Base-by-base conservation (phyloP, 2,888 invertebrate species). In the Gnatocerus cornutus region DNA sequence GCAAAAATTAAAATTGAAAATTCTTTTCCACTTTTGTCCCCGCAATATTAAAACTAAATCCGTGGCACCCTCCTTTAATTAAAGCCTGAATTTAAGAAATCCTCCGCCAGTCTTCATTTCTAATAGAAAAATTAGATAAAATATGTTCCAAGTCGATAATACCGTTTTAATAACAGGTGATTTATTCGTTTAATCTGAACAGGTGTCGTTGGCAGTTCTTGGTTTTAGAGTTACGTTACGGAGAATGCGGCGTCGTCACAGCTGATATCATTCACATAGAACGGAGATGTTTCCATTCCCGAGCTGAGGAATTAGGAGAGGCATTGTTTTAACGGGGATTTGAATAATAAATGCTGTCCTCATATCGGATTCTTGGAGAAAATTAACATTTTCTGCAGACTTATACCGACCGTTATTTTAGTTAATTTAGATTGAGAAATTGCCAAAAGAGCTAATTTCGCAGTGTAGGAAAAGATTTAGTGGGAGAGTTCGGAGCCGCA, bases 161-260 rank as follows among this genome's bases (percentile, higher is more conserved):
- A 77, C 74, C 75, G 75, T 77, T 80, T 80, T 80, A 80, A 80
- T 80, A 80, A 80, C 76, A 72, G 73, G 73, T 80, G 79, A 80
- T 79, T 80, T 79, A 80, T 79, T 73, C 73, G 62, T 76, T 75
- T 79, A 79, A 79, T 80, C 77, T 71, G 76, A 73, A 73, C 80
- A 79, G 79, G 80, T 80, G 79, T 75, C 77, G 68, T 68, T 76
- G 79, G 76, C 79, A 78, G 71, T 67, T 71, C 63, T n/a, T 56
- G 73, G 73, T 74, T 53, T 48, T 65, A 59, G 66, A 64, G 72
- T 58, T 55, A 72, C 65, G 63, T 69, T 69, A 67, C 71, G 37
- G 58, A 37, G 46, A 50, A 63, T 74, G 71, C 56, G 66, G 65
- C 58, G 41, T 52, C 65, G 53, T 58, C 68, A 71, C 65, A 71